These are phyloP conservation scores for Neodontobutis hainanensis DNA, from an alignment of 2,113 vertebrate species.

Conservation along the genomic window DNA sequence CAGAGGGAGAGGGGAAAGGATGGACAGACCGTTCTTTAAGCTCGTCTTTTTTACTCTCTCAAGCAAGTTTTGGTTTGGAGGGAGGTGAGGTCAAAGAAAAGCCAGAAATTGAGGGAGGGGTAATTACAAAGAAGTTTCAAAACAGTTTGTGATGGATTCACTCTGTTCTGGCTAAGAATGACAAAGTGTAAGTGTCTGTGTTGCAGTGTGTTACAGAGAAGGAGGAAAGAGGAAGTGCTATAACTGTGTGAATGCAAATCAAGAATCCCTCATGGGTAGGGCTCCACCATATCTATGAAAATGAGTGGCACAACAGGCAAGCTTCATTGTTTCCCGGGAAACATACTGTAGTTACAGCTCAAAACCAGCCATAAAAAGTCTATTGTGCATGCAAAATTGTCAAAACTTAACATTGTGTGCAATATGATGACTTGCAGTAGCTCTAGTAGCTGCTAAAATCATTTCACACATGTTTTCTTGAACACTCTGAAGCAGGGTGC, in stretches of 20 bases:
- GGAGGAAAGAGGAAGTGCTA: slow-evolving; percentile 55
- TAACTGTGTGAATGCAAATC: slow-evolving; percentile 63
- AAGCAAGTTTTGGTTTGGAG: slow-evolving; percentile 38
- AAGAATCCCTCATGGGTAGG: slow-evolving; percentile 1
- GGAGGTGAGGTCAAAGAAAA: slow-evolving; percentile 58
- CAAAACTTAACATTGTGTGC: background rate
- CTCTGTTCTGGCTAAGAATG: background rate
- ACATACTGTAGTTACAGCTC: background rate
- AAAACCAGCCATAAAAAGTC: background rate
- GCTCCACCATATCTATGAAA: slow-evolving; percentile 59
- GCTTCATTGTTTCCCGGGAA: slow-evolving; percentile 15
- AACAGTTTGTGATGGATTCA: background rate
- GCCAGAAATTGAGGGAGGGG: slow-evolving; percentile 45
- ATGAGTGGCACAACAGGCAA: slow-evolving; percentile 41
- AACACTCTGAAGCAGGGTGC: background rate
- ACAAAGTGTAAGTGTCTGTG: background rate
- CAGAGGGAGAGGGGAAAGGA: slow-evolving; percentile 53
- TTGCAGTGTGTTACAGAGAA: background rate
- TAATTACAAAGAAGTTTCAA: slow-evolving; percentile 20
- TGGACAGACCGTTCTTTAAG: slow-evolving; percentile 63
- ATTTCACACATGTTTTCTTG: background rate
- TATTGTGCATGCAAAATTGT: background rate
- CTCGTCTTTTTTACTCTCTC: slow-evolving; percentile 41
- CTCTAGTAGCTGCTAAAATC: background rate
- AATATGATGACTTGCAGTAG: no score